phyloP scores from a whole-genome alignment of 2,113 vertebrate species.

The Otocyon megalotis region DNA sequence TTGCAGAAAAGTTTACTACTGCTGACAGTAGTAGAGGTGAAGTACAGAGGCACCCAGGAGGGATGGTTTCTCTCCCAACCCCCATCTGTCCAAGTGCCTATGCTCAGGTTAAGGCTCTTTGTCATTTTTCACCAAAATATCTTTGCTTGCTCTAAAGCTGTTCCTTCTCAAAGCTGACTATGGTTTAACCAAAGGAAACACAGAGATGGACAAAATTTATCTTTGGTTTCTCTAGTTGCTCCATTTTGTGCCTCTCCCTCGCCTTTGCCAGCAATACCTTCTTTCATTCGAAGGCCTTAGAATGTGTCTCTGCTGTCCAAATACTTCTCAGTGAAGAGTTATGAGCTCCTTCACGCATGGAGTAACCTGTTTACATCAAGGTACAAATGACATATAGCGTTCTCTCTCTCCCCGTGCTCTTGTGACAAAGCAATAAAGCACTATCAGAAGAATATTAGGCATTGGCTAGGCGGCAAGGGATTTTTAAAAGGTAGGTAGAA shows the following conservation, averaged over 20 bases:
- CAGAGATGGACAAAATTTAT: not conserved
- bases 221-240: not conserved
- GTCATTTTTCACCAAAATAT: not conserved
- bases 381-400: not conserved
- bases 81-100: not conserved
- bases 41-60: not conserved
- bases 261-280: not conserved
- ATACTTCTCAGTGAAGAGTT: not conserved
- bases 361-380: not conserved
- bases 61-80: not conserved
- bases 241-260: not conserved
- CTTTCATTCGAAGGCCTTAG: not conserved
- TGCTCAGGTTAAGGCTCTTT: not conserved
- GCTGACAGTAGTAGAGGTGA: not conserved
- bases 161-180: not conserved
- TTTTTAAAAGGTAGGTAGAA: slow-evolving; percentile 1
- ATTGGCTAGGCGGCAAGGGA: not conserved
- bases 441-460: not conserved
- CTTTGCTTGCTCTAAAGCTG: not conserved
- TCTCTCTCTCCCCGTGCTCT: not conserved
- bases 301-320: not conserved
- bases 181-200: not conserved
- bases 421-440: slow-evolving; percentile 39
- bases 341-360: not conserved
- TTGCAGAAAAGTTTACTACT: not conserved